Evolutionary conservation across 2,888 invertebrate genomes (phyloP).

Genomic region (Agrypnus murinus): DNA sequence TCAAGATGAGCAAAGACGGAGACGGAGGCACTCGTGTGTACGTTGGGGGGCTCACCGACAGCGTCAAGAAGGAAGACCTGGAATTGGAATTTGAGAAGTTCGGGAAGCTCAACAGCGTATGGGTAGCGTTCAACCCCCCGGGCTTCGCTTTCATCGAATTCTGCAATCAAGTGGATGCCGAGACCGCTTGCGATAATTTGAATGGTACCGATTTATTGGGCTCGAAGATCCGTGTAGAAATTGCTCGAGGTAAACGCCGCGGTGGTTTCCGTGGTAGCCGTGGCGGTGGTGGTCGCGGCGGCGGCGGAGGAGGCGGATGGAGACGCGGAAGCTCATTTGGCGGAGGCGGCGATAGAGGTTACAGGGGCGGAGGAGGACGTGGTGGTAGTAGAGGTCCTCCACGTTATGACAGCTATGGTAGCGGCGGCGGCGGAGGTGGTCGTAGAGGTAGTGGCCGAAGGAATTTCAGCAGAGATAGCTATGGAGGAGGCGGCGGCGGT

Average conservation of each 20-base stretch:
- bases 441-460: constrained; percentile 57
- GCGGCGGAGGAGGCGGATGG: constrained; percentile 57
- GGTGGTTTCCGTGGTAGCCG: constrained; percentile 76
- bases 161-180: constrained; percentile 90
- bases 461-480: constrained; percentile 55
- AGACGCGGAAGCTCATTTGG: constrained; percentile 49
- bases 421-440: constrained; percentile 59
- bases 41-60: constrained; percentile 91
- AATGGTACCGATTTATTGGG: constrained; percentile 92
- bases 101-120: constrained; percentile 93
- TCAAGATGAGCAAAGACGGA: constrained; percentile 56
- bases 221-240: constrained; percentile 90
- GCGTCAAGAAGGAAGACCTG: constrained; percentile 93
- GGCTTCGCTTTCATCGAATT: constrained; percentile 97
- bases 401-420: constrained; percentile 56
- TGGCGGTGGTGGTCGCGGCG: constrained; percentile 72
- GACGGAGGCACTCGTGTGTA: constrained; percentile 85
- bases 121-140: constrained; percentile 95
- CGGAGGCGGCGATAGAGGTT: constrained; percentile 56
- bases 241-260: constrained; percentile 87
- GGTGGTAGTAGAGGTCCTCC: constrained; percentile 67
- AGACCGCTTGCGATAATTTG: constrained; percentile 90
- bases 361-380: constrained; percentile 62
- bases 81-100: constrained; percentile 94
- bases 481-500: constrained; percentile 57